These are phyloP conservation scores for Athalia cordata DNA, from an alignment of 2,888 invertebrate genomes.

Conservation along the genomic window DNA sequence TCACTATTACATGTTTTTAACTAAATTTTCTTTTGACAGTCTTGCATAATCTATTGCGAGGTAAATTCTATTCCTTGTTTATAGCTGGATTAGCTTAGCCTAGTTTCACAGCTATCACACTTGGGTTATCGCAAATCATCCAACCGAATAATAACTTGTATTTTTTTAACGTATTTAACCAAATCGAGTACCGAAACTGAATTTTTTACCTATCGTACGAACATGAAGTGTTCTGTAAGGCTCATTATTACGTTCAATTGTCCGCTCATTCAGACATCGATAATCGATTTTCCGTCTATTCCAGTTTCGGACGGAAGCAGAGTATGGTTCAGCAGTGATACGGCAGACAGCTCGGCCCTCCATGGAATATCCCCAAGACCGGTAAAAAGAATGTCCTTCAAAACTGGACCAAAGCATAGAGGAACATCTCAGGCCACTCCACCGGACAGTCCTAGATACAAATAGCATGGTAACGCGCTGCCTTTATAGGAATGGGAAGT, in stretches of 20 bases:
- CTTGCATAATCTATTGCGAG: constrained; percentile 68
- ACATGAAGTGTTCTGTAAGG: no score
- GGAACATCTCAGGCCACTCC: constrained; percentile 66
- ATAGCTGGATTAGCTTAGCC: constrained; percentile 52
- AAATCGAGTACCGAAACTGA: no score
- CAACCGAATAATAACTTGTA: neutral
- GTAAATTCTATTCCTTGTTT: constrained; percentile 60
- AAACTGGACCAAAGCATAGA: constrained; percentile 76
- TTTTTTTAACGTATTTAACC: no score
- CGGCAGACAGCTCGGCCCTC: constrained; percentile 67
- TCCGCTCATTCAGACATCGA: neutral
- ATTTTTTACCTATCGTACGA: no score
- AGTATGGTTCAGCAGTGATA: constrained; percentile 76
- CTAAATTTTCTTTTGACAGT: constrained; percentile 63
- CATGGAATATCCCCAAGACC: constrained; percentile 82
- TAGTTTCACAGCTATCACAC: neutral
- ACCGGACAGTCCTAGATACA: constrained; percentile 71
- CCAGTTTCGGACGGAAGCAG: constrained; percentile 72
- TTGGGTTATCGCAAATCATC: constrained; percentile 21
- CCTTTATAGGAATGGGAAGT: constrained; percentile 34
- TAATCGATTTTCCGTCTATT: neutral
- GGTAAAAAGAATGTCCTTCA: constrained; percentile 81
- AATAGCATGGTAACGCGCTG: constrained; percentile 57
- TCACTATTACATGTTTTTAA: constrained; percentile 5
- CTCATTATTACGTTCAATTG: no score